These are phyloP conservation scores for Grantiella picta DNA, from an alignment of 2,113 vertebrate genomes.

Conservation along the genomic window DNA sequence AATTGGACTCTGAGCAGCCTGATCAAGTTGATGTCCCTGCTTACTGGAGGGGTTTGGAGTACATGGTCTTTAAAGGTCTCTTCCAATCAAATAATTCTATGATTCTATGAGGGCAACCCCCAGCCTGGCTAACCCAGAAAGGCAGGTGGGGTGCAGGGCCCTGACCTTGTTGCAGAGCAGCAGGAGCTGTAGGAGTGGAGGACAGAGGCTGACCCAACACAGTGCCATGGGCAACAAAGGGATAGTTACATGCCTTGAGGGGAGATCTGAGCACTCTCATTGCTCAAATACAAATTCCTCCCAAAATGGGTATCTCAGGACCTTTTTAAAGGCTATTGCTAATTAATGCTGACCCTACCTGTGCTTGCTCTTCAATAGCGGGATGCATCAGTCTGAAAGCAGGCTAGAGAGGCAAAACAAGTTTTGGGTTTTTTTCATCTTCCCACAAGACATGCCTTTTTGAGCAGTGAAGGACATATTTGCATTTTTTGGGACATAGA, in stretches of 20 bases:
- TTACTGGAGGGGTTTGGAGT: not conserved
- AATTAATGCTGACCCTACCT: not conserved
- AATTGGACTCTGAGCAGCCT: not conserved
- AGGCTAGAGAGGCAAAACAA: not conserved
- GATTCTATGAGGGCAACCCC: not conserved
- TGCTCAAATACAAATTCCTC: not conserved
- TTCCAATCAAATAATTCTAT: not conserved
- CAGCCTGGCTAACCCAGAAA: not conserved
- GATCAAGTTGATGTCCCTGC: rapidly evolving
- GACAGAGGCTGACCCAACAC: not conserved
- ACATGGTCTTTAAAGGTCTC: not conserved
- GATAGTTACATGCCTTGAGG: not conserved
- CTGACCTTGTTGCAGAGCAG: rapidly evolving
- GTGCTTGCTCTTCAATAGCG: not conserved
- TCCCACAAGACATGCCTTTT: not conserved
- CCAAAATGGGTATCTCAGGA: not conserved
- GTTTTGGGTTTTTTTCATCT: not conserved
- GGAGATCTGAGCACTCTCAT: not conserved
- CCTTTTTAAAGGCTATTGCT: not conserved
- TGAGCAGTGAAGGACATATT: not conserved
- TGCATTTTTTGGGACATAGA: not conserved
- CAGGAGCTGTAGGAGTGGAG: not conserved
- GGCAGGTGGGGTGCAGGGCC: not conserved
- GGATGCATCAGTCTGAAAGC: not conserved
- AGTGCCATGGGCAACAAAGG: rapidly evolving